Evolutionary conservation across 2,113 vertebrate genomes (phyloP), one percentile per base, ranked within the genome.

Genomic region (Istiophorus platypterus): DNA sequence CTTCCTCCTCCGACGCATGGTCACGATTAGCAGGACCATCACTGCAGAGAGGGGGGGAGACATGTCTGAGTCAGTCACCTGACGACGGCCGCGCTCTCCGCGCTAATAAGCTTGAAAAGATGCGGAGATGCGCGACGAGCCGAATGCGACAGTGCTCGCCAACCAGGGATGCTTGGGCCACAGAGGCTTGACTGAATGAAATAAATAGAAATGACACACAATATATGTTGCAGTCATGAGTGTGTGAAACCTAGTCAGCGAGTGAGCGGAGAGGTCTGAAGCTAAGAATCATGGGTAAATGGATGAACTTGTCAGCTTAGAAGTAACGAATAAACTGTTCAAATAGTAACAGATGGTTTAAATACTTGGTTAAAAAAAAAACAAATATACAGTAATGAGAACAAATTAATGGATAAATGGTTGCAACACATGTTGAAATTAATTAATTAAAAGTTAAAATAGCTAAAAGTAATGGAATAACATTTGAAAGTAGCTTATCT

Each of bases 21-120:
- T 96, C 81, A 99, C 95, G 14, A 99, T 99, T 39, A 99, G 93
- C 68, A 99, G 95, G 58, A 99, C 96, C 79, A 99, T 91, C 84
- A 98, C 98, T 99, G 91, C 0, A 87, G 93, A 45, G 83, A 63
- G 64, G 83, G 67, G 88, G 26, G 72, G 27, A 91, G 69, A 73
- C n/a, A n/a, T 5, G 51, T 11, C 2, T 2, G 14, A 72, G 74
- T 93, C 84, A 85, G 3, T 58, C 51, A 24, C 62, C 15, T 52
- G 63, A 78, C 20, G 29, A 20, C 14, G 11, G 9, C 18, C 18
- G 11, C 27, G 7, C 41, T 51, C 41, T 54, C 58, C 24, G 24
- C 42, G 54, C 58, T 34, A 22, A 22, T 77, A 42, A 58, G 47
- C 41, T 56, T 56, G 62, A 29, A 61, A 52, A 45, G 22, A 73